Base-by-base conservation (phyloP, 92 coral and sea anemone genomes). In the Siderastrea siderea region DNA sequence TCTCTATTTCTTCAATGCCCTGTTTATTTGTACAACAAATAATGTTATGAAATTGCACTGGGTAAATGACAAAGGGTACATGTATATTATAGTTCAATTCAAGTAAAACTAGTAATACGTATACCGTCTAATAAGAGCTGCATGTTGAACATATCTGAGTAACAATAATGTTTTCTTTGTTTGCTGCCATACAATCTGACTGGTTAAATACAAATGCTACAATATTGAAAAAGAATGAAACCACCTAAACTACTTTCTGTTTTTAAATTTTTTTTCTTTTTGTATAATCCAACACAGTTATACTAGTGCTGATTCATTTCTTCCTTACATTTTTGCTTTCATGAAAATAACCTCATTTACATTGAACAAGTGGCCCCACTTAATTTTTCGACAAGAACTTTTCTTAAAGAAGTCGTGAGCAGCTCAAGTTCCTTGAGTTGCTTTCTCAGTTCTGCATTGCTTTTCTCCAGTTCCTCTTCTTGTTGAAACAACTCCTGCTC, bases 401-500 rank as follows among this genome's bases (percentile, higher is more conserved):
- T 93, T 77, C 98, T 90, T 19, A 96, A 72, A 11, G 69, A 68
- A 58, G 93, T 91, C 45, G 98, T 92, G 14, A 85, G 93, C 68
- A 75, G 86, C 7, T 95, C 90, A 13, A 98, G 91, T 52, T 92
- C 80, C 50, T 92, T 87, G 19, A 94, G 51, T 61, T 94, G 92
- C 62, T 60, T 55, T 69, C 80, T 87, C 60, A 98, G 77, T 52
- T 94, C 92, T 3, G 87, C 91, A 86, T 98, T 98, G 61, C 93
- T 91, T 59, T 91, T 77, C 55, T 61, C 63, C 49, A 98, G 94
- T 55, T 95, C 78, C 71, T 91, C 93, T 62, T 94, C 98, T 71
- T 89, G 87, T n/a, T 87, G 85, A 73, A 92, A 98, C 65, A 98
- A 83, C 2, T 96, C 96, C 12, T 91, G 84, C 47, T 98, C 96